Evolutionary conservation across 2,888 invertebrate genomes (phyloP).

Genomic region (Notodonta ziczac): DNA sequence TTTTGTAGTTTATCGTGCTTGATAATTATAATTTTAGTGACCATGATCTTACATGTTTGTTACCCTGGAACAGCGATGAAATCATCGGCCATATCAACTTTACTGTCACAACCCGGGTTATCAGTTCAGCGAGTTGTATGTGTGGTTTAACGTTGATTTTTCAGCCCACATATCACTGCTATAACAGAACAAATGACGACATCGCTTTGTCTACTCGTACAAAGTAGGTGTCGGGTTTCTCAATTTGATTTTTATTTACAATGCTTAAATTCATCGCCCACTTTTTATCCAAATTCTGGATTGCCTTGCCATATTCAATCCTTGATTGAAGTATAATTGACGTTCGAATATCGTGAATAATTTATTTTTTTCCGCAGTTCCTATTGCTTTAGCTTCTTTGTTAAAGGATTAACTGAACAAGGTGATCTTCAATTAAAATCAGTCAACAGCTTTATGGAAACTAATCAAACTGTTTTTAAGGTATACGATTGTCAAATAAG

Average conservation of each 20-base stretch:
- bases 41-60: constrained; percentile 45
- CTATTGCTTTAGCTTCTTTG: constrained; percentile 18
- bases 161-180: constrained; percentile 31
- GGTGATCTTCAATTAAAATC: constrained; percentile 13
- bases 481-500: not conserved
- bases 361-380: constrained; percentile 13
- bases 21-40: constrained; percentile 11
- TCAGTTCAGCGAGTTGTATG: constrained; percentile 28
- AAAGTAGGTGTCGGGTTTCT: constrained; percentile 30
- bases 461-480: not conserved
- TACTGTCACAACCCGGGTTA: constrained; percentile 26
- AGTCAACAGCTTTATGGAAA: constrained; percentile 8
- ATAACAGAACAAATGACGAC: constrained; percentile 19
- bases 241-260: constrained; percentile 32
- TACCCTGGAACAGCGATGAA: constrained; percentile 29
- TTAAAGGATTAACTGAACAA: constrained; percentile 11
- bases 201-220: constrained; percentile 26
- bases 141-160: constrained; percentile 25
- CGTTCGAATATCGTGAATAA: constrained; percentile 3
- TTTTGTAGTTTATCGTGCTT: not conserved
- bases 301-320: constrained; percentile 17
- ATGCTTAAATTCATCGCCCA: constrained; percentile 24
- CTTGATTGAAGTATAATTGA: constrained; percentile 20
- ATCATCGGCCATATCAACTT: constrained; percentile 38
- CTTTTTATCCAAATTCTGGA: constrained; percentile 19